Conservation (phyloP, 2,113 vertebrate genomes). For the Motacilla alba region DNA sequence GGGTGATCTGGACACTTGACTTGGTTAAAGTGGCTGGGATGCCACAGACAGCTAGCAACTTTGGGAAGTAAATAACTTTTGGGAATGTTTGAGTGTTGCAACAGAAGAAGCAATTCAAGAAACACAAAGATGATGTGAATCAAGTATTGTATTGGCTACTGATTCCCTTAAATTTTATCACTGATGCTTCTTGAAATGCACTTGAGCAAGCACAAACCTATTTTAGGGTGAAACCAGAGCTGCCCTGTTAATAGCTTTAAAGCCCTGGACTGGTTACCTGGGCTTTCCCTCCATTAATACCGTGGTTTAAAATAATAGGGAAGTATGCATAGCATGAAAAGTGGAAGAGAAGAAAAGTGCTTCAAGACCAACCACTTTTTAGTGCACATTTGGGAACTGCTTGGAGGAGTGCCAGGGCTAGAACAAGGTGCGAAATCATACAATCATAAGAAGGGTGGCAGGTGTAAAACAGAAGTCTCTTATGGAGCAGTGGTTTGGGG, state of each 20-base stretch:
- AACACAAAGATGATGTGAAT: not conserved
- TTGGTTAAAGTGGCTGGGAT: not conserved
- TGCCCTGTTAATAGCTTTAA: not conserved
- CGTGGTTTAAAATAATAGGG: constrained; percentile 24
- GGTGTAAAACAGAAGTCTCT: constrained; percentile 65
- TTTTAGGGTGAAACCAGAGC: not conserved
- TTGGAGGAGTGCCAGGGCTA: constrained; percentile 24
- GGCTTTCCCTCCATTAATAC: not conserved
- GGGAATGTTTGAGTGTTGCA: not conserved
- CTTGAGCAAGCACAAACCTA: not conserved
- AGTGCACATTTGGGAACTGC: not conserved
- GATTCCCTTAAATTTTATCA: not conserved
- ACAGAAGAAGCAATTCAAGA: not conserved
- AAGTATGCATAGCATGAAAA: not conserved
- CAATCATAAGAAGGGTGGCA: constrained; percentile 49
- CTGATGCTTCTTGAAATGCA: not conserved
- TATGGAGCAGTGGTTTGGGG: constrained; percentile 37
- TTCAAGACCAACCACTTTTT: constrained; percentile 49
- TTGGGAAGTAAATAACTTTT: not conserved
- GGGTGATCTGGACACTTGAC: not conserved
- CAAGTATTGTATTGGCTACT: not conserved
- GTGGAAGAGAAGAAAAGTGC: constrained; percentile 13
- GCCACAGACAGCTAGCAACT: not conserved
- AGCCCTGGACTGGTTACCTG: not conserved
- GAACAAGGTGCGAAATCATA: constrained; percentile 53